Base-by-base conservation (phyloP, 2,888 invertebrate genomes). In the Drosophila borealis region DNA sequence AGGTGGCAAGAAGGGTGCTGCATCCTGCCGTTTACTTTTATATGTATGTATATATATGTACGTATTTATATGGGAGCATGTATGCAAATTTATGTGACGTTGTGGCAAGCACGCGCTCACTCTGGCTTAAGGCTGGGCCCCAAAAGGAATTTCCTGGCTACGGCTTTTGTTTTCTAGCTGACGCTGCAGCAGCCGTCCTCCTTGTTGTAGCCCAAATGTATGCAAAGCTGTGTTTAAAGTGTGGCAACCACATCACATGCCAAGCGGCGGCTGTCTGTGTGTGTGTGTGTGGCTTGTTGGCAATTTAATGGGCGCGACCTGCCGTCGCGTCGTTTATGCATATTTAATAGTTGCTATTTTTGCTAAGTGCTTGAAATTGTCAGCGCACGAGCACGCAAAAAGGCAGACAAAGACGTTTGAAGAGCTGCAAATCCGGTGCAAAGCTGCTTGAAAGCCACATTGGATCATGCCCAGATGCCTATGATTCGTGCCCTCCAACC, bases 301-400 rank as follows among this genome's bases (percentile, higher is more conserved):
- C 86, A 88, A 78, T 88, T 84, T 82, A 82, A 85, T 80, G 75
- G 71, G 68, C 77, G 85, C 80, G 86, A 85, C 84, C 88, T 71
- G 88, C 54, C 80, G 63, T 67, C 73, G 69, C 80, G 63, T 65
- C 74, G 69, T 74, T 86, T 89, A 89, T 86, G 85, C 82, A 86
- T 86, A 89, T 87, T 86, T 86, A 86, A 89, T 81, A 89, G 89
- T 86, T 89, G 89, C 89, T 86, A 70, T 89, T 89, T 89, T 89
- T 89, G 85, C 79, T 87, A 86, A 89, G 87, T 87, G 89, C 82
- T 89, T 55, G 45, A 84, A 85, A 89, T 83, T 74, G 83, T 88
- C 78, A 57, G 51, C 17, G 44, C 41, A 51, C 14, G 41, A 45
- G 53, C 44, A 44, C 34, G 21, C 56, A 51, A 64, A 70, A 45